Conservation (phyloP, 2,797 vertebrate genomes). For the Syngnathus acus region DNA sequence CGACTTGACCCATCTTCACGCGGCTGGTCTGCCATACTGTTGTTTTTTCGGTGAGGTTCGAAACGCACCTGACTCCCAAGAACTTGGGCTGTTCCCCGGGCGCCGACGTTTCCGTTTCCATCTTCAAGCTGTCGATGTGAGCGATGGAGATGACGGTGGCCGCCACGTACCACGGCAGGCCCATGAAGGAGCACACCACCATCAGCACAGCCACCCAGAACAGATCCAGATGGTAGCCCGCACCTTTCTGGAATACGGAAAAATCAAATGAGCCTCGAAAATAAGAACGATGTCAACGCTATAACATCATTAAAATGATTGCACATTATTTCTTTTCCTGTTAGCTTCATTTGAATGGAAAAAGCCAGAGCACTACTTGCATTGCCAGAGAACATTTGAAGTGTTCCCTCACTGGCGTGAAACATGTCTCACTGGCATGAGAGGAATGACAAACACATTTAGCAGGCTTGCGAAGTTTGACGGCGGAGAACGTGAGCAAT, state of each 20-base stretch:
- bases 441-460: slow-evolving; percentile 36
- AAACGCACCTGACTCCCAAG: slow-evolving; percentile 84
- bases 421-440: slow-evolving; percentile 46
- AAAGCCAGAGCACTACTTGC: background rate
- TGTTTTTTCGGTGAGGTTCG: too few relatives aligned
- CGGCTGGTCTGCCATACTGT: too few relatives aligned
- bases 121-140: slow-evolving; percentile 96
- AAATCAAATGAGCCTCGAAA: background rate
- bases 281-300: background rate
- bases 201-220: slow-evolving; percentile 90
- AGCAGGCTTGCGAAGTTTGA: slow-evolving; percentile 6
- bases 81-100: slow-evolving; percentile 96
- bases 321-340: too few relatives aligned
- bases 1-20: background rate
- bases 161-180: slow-evolving; percentile 92
- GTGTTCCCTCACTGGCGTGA: slow-evolving; percentile 23
- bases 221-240: slow-evolving; percentile 92
- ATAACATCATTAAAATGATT: too few relatives aligned
- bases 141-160: slow-evolving; percentile 96
- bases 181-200: slow-evolving; percentile 91
- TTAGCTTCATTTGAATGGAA: background rate
- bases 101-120: slow-evolving; percentile 95
- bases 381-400: background rate
- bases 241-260: slow-evolving; percentile 80
- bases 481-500: background rate